phyloP scores from a whole-genome alignment of 2,888 invertebrate species.

The Apamea crenata region DNA sequence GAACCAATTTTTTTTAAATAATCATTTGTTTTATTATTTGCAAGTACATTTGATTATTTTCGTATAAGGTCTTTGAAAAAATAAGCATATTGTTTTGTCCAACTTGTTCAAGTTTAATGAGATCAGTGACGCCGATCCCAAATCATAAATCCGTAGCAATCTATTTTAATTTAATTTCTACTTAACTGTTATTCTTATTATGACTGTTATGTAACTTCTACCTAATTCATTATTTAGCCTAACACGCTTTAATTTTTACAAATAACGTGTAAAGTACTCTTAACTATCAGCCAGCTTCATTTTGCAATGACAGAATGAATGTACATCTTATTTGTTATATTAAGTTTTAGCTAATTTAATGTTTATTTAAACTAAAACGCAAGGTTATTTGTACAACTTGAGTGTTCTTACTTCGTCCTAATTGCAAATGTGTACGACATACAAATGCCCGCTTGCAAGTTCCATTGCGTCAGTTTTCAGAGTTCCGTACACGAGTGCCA shows the following conservation, averaged over 20 bases:
- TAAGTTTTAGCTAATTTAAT: no score
- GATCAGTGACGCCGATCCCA: background rate
- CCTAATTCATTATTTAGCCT: background rate
- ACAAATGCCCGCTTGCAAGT: no score
- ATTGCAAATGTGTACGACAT: no score
- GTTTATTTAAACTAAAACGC: no score
- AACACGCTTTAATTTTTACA: conserved; percentile 1
- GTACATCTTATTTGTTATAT: no score
- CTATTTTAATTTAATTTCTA: background rate
- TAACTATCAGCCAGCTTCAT: background rate
- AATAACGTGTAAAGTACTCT: background rate
- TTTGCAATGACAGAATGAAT: no score
- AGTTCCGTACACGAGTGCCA: no score
- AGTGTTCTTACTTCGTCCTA: no score
- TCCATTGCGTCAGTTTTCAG: no score
- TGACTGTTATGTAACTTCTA: background rate
- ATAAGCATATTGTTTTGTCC: background rate
- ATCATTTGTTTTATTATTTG: background rate
- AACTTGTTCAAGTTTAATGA: background rate
- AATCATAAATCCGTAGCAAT: background rate
- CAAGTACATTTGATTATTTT: background rate
- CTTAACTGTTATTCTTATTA: background rate
- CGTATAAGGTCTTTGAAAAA: background rate
- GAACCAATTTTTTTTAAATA: no score
- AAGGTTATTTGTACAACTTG: no score